These are phyloP conservation scores for Cydia fagiglandana DNA, from an alignment of 1,140 invertebrate species.

Conservation along the genomic window DNA sequence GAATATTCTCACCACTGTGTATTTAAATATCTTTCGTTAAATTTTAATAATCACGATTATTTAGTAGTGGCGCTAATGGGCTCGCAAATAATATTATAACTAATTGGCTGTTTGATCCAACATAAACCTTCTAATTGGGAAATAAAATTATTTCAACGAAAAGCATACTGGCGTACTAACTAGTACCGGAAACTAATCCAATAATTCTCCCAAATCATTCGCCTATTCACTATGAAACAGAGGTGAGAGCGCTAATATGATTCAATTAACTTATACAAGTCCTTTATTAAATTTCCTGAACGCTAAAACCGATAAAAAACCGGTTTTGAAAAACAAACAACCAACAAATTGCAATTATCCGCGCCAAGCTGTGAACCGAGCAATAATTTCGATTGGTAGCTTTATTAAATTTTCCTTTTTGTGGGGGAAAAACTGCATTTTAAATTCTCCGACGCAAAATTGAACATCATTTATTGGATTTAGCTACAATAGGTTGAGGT, in stretches of 20 bases:
- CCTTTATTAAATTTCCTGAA: slow-evolving; percentile 6
- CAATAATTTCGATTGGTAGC: slow-evolving; percentile 20
- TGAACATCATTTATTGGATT: slow-evolving; percentile 15
- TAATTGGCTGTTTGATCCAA: too few relatives aligned
- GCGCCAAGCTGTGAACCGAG: slow-evolving; percentile 21
- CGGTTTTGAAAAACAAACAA: slow-evolving; percentile 11
- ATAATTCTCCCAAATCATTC: background rate
- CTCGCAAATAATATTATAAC: too few relatives aligned
- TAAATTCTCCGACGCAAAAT: slow-evolving; percentile 8
- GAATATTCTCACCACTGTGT: too few relatives aligned
- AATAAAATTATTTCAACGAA: too few relatives aligned
- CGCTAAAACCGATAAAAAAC: slow-evolving; percentile 3
- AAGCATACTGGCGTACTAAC: too few relatives aligned
- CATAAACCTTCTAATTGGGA: too few relatives aligned
- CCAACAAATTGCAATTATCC: slow-evolving; percentile 27
- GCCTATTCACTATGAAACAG: background rate
- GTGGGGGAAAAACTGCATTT: slow-evolving; percentile 15
- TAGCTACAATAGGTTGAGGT: background rate
- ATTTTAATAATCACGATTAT: too few relatives aligned
- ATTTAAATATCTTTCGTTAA: too few relatives aligned
- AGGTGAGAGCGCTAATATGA: background rate
- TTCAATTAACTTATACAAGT: slow-evolving; percentile 13
- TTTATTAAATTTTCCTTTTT: slow-evolving; percentile 29
- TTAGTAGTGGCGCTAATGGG: too few relatives aligned
- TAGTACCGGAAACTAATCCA: background rate